Evolutionary conservation across 64 coral and sea anemone species (phyloP), one percentile per base, ranked within the genome.

Genomic region (Astreopora myriophthalma): DNA sequence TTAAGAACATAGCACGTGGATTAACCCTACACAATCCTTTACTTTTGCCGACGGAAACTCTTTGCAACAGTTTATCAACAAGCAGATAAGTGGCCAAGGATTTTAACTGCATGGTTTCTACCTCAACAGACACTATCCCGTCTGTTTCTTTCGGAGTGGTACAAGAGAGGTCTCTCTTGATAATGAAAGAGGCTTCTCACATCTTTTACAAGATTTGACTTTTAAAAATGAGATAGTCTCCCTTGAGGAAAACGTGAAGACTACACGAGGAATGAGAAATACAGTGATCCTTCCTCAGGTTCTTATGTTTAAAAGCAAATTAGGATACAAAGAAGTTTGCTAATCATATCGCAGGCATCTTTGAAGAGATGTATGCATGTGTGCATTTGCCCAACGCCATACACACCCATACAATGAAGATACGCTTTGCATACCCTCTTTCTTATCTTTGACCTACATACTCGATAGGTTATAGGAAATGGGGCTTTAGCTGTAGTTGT

Each of bases 41-140:
- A 24, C 8, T 65, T 64, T 83, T 83, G 79, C 79, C 79, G 52
- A 83, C 79, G 79, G 79, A 65, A 83, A 64, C 52, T 63, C 58
- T 65, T 60, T 83, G 58, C 79, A 60, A 64, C 57, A 62, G 33
- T 83, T 65, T 80, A 80, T 83, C 79, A 83, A 64, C 57, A 60
- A 83, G 58, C 55, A 83, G 79, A 39, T 83, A 83, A 83, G 57
- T 83, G 79, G 79, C 32, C 61, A 52, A 22, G 44, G 11, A 46
- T 51, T 48, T n/a, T 25, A 19, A 55, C 51, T 75, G 76, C 46
- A 32, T 20, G 34, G 12, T 55, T 73, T 37, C 33, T 73, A 5
- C 76, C 29, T 58, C 22, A 51, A 60, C 29, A 58, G 30, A 17
- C 25, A 13, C 25, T 23, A 79, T 76, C 44, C 26, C 44, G 23